phyloP scores from a whole-genome alignment of 2,113 vertebrate genomes.

The Gobius niger region DNA sequence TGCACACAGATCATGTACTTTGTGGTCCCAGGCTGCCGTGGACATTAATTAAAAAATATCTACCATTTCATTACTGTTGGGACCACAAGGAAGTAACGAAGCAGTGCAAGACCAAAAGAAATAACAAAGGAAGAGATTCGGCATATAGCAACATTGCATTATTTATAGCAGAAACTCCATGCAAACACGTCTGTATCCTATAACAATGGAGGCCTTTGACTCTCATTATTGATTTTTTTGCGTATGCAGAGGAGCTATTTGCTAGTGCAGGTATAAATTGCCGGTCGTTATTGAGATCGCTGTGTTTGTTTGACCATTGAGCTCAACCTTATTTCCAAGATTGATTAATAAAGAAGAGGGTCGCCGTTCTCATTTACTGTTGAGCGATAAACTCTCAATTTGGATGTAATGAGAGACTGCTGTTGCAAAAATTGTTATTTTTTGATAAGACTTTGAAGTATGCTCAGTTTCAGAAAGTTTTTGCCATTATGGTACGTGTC shows the following conservation, averaged over 20 bases:
- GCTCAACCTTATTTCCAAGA: too few relatives aligned
- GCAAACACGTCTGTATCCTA: too few relatives aligned
- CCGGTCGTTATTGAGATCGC: too few relatives aligned
- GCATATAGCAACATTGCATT: neutral
- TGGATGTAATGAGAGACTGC: neutral
- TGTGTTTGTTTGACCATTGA: too few relatives aligned
- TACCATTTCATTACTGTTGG: conserved; percentile 1
- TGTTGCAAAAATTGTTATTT: neutral
- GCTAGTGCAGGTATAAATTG: too few relatives aligned
- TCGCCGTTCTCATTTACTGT: neutral
- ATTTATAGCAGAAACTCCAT: too few relatives aligned
- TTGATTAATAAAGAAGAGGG: too few relatives aligned
- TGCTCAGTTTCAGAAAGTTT: neutral
- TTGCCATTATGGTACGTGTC: neutral
- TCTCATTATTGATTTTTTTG: too few relatives aligned
- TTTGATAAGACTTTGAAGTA: neutral
- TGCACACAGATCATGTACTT: neutral
- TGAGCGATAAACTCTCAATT: neutral
- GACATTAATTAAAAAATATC: neutral
- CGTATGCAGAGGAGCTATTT: too few relatives aligned
- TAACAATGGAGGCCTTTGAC: too few relatives aligned
- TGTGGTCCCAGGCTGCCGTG: neutral
- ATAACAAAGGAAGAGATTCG: neutral
- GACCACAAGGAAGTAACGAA: neutral
- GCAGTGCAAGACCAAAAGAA: conserved; percentile 1